Evolutionary conservation across 1,140 invertebrate species (phyloP), one percentile per base, ranked within the genome.

Genomic region (Drosophila mojavensis): DNA sequence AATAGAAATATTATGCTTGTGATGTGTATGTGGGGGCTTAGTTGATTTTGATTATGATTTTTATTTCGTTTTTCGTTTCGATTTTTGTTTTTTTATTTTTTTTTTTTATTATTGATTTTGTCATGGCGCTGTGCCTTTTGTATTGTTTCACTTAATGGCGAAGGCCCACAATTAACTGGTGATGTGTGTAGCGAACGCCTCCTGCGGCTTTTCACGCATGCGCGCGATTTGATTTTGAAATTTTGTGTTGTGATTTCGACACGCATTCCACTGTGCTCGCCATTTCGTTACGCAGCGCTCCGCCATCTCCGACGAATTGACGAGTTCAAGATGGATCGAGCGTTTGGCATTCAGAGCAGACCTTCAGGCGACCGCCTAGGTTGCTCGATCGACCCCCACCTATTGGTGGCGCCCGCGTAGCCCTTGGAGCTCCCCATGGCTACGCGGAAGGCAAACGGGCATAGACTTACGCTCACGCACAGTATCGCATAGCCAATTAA

Each of bases 131-230:
- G 60, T 10, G 41, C 13, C 64, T 61, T n/a, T 59, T 58, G 62
- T 61, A n/a, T 59, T 64, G 56, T 55, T 66, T 41, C 45, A 56
- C 28, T 58, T 56, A 7, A 48, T 36, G 48, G 60, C 51, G 48
- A 76, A 66, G 58, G 68, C 58, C 53, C 13, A 50, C 30, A 62
- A 59, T 56, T 55, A 63, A 62, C 36, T 47, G 43, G 61, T 61
- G 41, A 53, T 81, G 54, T 78, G 72, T 71, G 59, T 73, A 50
- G 78, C 71, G 70, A 11, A 61, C 71, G 75, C 76, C 81, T 76
- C 67, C 83, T 83, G 83, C 62, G 78, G 83, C 50, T 88, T 79
- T 88, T 88, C 79, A 86, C 79, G 83, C 83, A 88, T 83, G 83
- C 78, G 71, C 63, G 68, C 76, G 30, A 88, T 73, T 65, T n/a